A percentile compares a stretch with the other conserved stretches of the same genome.
phyloP scores from a whole-genome alignment of 35 echinoderm and acorn worm species.

The Amphiura filiformis region DNA sequence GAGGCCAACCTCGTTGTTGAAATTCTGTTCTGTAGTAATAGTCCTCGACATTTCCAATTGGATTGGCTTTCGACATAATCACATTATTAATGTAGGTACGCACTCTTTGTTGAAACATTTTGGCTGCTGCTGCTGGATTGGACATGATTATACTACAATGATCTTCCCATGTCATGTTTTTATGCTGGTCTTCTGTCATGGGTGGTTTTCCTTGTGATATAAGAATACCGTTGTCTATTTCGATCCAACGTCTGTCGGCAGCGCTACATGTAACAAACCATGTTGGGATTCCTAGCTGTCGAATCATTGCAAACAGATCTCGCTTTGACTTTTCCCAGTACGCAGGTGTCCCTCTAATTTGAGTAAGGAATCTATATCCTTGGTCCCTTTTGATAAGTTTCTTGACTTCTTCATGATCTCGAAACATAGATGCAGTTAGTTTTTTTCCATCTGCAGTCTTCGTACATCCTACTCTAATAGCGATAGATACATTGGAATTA shows the following conservation, averaged over 20 bases:
- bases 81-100: slow-evolving; percentile 50
- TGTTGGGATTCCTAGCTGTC: slow-evolving; percentile 64
- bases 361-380: slow-evolving; percentile 37
- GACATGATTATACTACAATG: slow-evolving; percentile 45
- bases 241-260: slow-evolving; percentile 57
- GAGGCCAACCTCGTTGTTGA: slow-evolving; percentile 38
- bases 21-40: slow-evolving; percentile 73
- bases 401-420: slow-evolving; percentile 5
- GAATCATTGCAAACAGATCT: slow-evolving; percentile 65
- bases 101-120: slow-evolving; percentile 75
- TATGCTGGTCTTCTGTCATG: slow-evolving; percentile 12
- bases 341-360: slow-evolving; percentile 20
- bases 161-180: slow-evolving; percentile 48
- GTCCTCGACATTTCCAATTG: slow-evolving; percentile 49
- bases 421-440: slow-evolving; percentile 18
- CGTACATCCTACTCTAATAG: slow-evolving; percentile 24
- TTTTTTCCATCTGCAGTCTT: slow-evolving; percentile 22
- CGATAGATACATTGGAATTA: slow-evolving; percentile 31
- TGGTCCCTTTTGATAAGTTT: background rate
- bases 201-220: slow-evolving; percentile 28
- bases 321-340: slow-evolving; percentile 66
- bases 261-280: slow-evolving; percentile 62
- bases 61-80: slow-evolving; percentile 42
- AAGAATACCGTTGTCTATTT: slow-evolving; percentile 29
- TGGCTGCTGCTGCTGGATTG: slow-evolving; percentile 63